Conservation (phyloP, 1,140 invertebrate genomes). For the Caligus rogercresseyi region DNA sequence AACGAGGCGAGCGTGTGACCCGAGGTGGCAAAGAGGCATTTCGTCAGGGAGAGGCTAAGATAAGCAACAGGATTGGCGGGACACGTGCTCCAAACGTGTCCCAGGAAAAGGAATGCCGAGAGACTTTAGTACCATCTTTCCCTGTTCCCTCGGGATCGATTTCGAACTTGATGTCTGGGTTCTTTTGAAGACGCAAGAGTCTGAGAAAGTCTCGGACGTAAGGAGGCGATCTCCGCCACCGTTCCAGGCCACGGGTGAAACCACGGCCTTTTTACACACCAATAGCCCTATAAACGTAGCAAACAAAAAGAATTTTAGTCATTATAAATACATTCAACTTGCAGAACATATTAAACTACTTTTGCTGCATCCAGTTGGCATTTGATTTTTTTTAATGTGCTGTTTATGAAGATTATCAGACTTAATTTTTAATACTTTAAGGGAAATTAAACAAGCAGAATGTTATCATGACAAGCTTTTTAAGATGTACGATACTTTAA, state of each 20-base stretch:
- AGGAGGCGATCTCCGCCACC: conserved; percentile 81
- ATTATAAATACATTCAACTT: too few species aligned
- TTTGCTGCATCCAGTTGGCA: too few species aligned
- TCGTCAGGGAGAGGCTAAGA: conserved; percentile 90
- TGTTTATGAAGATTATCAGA: too few species aligned
- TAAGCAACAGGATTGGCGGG: conserved; percentile 77
- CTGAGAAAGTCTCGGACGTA: conserved; percentile 72
- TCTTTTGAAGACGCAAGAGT: conserved; percentile 56
- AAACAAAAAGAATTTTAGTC: too few species aligned
- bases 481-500: too few species aligned
- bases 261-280: conserved; percentile 86
- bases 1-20: conserved; percentile 84
- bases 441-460: too few species aligned
- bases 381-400: too few species aligned
- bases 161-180: neutral
- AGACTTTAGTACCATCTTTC: neutral
- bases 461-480: too few species aligned
- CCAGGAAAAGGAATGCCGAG: conserved; percentile 39
- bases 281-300: too few species aligned
- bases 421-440: too few species aligned
- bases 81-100: conserved; percentile 66
- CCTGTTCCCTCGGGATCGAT: conserved; percentile 5
- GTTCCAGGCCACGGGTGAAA: conserved; percentile 89
- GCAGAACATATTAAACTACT: too few species aligned
- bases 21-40: conserved; percentile 87